Evolutionary conservation across 1,140 invertebrate genomes (phyloP), one percentile per base, ranked within the genome.

Genomic region (Nasonia giraulti): DNA sequence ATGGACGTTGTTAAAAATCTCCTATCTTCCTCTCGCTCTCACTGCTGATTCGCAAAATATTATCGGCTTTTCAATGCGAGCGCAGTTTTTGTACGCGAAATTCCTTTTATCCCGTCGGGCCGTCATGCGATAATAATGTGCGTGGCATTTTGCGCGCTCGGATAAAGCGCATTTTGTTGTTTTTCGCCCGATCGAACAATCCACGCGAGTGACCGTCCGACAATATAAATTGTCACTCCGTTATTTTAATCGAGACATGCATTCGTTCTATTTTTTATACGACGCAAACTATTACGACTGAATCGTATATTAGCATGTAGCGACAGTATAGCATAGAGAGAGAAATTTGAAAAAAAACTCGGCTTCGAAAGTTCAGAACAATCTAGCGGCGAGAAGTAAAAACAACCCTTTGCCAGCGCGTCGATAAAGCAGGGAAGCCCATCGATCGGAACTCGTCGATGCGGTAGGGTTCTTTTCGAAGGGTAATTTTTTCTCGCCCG

Each of bases 391-490:
- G 37, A 62, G 80, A 86, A 75, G 47, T 68, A 71, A 87, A 91
- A 90, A 88, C 87, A 88, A 91, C 81, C 87, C 85, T 44, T 77
- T 69, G 77, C 8, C 31, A 80, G 55, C 71, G 71, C 44, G 91
- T 91, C 91, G 91, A 91, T 92, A 92, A 92, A 87, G 82, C 83
- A 91, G 91, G 82, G 87, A 80, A 87, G 87, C 86, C 82, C 83
- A 84, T 86, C 84, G 88, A 87, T 86, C 71, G 55, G 75, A 80
- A 71, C 62, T 62, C 47, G 91, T 91, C 91, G 91, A 91, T 91
- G 89, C 47, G 66, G 91, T 87, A 92, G 91, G 87, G 88, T 89
- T 90, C 91, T 91, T 91, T 91, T 90, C 87, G 83, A 85, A 85
- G 88, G 91, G 88, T 89, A 91, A 91, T 91, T 85, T 91, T 89